Conservation (phyloP, 2,888 invertebrate species). For the Eulithis prunata region DNA sequence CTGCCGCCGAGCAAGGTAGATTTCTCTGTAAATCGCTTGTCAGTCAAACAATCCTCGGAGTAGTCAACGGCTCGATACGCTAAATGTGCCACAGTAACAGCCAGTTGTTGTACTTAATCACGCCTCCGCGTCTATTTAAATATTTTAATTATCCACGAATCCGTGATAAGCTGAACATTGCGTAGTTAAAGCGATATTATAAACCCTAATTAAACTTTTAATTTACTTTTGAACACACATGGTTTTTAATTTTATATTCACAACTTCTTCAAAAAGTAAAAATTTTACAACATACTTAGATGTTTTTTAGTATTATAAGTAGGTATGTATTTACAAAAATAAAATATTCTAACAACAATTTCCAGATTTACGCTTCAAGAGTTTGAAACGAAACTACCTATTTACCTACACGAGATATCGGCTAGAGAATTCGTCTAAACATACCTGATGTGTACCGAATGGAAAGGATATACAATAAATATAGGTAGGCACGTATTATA, state of each 20-base stretch:
- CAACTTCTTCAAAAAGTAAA: neutral
- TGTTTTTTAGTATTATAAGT: no score
- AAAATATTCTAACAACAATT: no score
- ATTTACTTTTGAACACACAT: slow-evolving; percentile 39
- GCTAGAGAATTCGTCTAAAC: slow-evolving; percentile 63
- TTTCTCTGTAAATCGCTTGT: no score
- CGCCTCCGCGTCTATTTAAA: slow-evolving; percentile 34
- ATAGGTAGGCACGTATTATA: slow-evolving; percentile 51
- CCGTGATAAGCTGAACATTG: slow-evolving; percentile 47
- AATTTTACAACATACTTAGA: no score
- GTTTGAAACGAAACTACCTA: slow-evolving; percentile 18
- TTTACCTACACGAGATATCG: slow-evolving; percentile 50
- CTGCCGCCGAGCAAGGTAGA: no score
- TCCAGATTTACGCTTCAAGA: neutral
- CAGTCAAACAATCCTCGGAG: no score
- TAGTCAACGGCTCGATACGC: neutral
- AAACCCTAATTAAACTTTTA: slow-evolving; percentile 46
- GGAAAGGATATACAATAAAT: slow-evolving; percentile 43
- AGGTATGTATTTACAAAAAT: no score
- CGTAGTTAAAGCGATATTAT: slow-evolving; percentile 45
- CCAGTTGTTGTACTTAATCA: slow-evolving; percentile 12
- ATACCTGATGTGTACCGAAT: slow-evolving; percentile 70
- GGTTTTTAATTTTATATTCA: neutral
- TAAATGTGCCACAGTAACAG: slow-evolving; percentile 3
- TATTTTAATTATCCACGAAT: slow-evolving; percentile 46